phyloP scores from a whole-genome alignment of 2,797 vertebrate species.

The Macropus fuliginosus region DNA sequence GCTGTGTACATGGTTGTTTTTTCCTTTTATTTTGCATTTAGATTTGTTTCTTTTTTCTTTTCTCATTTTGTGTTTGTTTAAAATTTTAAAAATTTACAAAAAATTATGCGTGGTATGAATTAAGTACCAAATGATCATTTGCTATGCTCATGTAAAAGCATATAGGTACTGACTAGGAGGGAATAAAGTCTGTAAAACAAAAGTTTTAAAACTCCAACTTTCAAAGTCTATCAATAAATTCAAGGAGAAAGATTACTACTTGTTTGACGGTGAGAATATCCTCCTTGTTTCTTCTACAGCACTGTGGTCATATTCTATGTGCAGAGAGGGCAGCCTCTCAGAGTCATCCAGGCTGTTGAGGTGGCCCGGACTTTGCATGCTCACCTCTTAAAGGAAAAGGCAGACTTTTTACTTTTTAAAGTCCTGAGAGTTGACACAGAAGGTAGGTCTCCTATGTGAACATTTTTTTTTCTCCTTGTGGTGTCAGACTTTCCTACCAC shows the following conservation, averaged over 20 bases:
- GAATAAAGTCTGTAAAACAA: background rate
- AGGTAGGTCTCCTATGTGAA: slow-evolving; percentile 83
- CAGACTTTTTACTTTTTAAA: slow-evolving; percentile 91
- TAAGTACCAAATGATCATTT: background rate
- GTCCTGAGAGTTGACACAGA: slow-evolving; percentile 92
- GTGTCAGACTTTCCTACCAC: background rate
- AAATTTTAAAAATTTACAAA: too few species aligned
- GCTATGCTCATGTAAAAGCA: background rate
- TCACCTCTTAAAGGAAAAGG: slow-evolving; percentile 90
- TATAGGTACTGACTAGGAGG: background rate
- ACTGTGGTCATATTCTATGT: slow-evolving; percentile 91
- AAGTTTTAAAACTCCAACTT: background rate
- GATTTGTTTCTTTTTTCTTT: too few species aligned
- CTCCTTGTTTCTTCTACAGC: slow-evolving; percentile 82
- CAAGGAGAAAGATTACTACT: background rate
- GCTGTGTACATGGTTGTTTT: too few species aligned
- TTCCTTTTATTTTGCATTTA: too few species aligned
- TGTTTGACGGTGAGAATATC: slow-evolving; percentile 25
- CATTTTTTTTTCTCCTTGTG: background rate
- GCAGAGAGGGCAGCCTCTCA: slow-evolving; percentile 84
- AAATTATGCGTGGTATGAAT: background rate
- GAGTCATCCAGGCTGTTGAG: slow-evolving; percentile 85
- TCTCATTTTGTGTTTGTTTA: too few species aligned
- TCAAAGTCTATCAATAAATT: background rate
- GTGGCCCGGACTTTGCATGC: slow-evolving; percentile 86